phyloP scores from a whole-genome alignment of 1,140 invertebrate genomes.

The Coptotermes formosanus region DNA sequence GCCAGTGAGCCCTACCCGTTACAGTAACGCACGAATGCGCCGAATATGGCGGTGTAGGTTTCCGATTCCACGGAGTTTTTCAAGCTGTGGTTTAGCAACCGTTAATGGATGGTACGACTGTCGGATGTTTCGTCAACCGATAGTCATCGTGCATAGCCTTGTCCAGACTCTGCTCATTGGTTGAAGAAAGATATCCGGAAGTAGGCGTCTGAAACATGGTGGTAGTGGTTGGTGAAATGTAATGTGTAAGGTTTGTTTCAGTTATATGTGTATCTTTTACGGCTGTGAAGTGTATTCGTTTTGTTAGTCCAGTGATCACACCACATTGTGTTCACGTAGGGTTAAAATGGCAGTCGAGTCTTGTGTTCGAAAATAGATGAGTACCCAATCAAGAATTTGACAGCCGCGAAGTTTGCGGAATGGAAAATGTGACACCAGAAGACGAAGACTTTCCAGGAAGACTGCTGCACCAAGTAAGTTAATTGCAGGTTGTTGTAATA shows the following conservation, averaged over 20 bases:
- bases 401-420: background rate
- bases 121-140: too few species aligned
- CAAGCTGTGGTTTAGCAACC: too few species aligned
- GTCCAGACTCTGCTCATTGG: background rate
- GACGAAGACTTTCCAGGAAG: conserved; percentile 79
- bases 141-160: too few species aligned
- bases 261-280: background rate
- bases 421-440: conserved; percentile 53
- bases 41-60: too few species aligned
- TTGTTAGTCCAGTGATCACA: background rate
- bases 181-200: background rate
- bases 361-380: background rate
- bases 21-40: too few species aligned
- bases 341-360: background rate
- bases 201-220: background rate
- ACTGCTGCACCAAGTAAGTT: conserved; percentile 68
- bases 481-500: background rate
- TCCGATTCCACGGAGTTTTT: too few species aligned
- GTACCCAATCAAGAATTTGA: background rate
- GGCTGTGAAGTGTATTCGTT: background rate
- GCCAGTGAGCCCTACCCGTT: too few species aligned
- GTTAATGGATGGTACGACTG: too few species aligned
- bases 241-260: background rate
- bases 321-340: background rate
- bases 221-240: background rate